Base-by-base conservation (phyloP, 2,797 vertebrate species). In the Decapterus maruadsi region DNA sequence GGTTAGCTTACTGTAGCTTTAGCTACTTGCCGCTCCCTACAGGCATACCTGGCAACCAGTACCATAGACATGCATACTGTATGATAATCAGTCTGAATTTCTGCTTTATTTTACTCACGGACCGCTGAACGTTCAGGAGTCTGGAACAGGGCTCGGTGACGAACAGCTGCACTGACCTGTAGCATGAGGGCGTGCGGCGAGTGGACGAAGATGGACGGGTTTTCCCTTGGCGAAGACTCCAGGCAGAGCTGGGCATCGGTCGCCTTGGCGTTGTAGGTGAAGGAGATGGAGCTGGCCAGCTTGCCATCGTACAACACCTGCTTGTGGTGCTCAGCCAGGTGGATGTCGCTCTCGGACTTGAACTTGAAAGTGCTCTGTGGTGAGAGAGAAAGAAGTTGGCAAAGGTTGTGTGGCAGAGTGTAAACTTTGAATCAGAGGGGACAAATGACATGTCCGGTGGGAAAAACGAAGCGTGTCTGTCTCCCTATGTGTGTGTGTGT, bases 111-210 rank as follows among this genome's bases (percentile, higher is more conserved):
- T 71, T 70, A 71, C n/a, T 29, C 13, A 46, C 53, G 20, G 68
- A 55, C 12, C 16, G n/a, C 16, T 57, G 65, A 65, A 56, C 62
- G 46, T 73, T 71, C 61, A 71, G n/a, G 60, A 58, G 17, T 20
- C 57, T 11, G 60, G 8, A 14, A 6, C 5, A 5, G 36, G 20
- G 8, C 16, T 6, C 4, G 1, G 17, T 36, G 40, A 61, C 11
- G 34, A 62, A 42, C 31, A 26, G 16, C 14, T 34, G 11, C 55
- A 72, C 90, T 63, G 79, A 98, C 97, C 97, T 98, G 97, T 62
- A 99, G 95, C 97, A 99, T 99, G 85, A 99, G 95, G 1, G 97
- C 97, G 71, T 99, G 97, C 0, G 97, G 97, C 0, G 97, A 99
- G 87, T 98, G 97, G 83, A 99, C 97, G 82, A 99, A 99, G 93